Base-by-base conservation (phyloP, 2,113 vertebrate species). In the Lutjanus erythropterus region DNA sequence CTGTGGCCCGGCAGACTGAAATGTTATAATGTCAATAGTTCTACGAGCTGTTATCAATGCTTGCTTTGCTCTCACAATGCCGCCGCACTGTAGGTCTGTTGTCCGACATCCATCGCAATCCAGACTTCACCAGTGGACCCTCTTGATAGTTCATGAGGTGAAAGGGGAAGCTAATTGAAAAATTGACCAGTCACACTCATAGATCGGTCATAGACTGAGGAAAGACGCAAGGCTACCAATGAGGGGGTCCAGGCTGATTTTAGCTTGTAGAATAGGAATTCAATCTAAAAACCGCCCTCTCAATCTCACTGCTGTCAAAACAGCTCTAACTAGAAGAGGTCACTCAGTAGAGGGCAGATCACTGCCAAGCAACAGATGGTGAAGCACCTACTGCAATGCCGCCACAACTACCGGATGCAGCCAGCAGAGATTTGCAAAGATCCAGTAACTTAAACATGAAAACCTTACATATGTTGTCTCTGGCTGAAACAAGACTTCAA, bases 1-100 rank as follows among this genome's bases (percentile, higher is more conserved):
- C 72, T 46, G 84, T 46, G 76, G 90, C 86, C 90, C 67, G 3
- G 90, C 80, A 66, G 70, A 92, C 88, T 89, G 94, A 94, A 92
- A 94, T 93, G 94, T 94, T 89, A 92, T 92, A 88, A 94, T 92
- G 88, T 87, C 90, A 88, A 94, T 94, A 93, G 77, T 90, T 90
- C 74, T 62, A 85, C 84, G 72, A 69, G 33, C 50, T 72, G 77
- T 94, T 88, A 94, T 95, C 85, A 82, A 85, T 89, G 87, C 88
- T 89, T 69, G 89, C 84, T 87, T 86, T 75, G 85, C 89, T 90
- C 41, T 49, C 84, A 93, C 92, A 93, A 87, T 79, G 67, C 89
- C 85, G 86, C 42, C 59, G 79, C 77, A 44, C 88, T 85, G 73
- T 66, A 62, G 67, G 68, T 60, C 85, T 42, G 71, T 61, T 80